phyloP scores from a whole-genome alignment of 1,140 invertebrate species.

The Cyrtorhinus lividipennis region DNA sequence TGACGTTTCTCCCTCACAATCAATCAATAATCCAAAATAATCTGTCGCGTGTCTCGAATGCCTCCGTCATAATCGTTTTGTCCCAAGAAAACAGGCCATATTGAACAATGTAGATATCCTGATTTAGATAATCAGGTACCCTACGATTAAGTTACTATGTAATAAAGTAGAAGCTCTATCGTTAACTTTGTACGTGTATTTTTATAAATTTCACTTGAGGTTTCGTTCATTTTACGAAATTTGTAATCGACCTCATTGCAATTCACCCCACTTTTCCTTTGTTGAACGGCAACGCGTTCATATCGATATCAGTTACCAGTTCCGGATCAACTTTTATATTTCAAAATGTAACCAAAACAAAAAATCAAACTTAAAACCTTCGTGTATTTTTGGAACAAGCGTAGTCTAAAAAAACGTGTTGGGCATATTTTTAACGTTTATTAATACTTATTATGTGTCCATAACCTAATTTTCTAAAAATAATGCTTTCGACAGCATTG shows the following conservation, averaged over 20 bases:
- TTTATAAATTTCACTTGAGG: neutral
- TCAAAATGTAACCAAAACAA: neutral
- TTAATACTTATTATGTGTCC: neutral
- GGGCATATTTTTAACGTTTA: neutral
- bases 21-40: neutral
- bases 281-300: too few relatives aligned
- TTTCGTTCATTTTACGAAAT: neutral
- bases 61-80: neutral
- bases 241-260: neutral
- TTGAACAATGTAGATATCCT: neutral
- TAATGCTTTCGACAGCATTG: neutral
- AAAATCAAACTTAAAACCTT: neutral
- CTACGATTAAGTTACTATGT: neutral
- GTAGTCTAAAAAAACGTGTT: neutral
- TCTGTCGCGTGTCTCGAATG: neutral
- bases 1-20: neutral
- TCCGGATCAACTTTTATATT: neutral
- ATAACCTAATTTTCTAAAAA: too few relatives aligned
- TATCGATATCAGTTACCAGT: neutral
- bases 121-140: neutral
- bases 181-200: slow-evolving; percentile 3
- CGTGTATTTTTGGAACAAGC: neutral
- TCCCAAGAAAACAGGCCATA: neutral
- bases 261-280: neutral
- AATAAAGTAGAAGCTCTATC: neutral